Evolutionary conservation across 2,888 invertebrate species (phyloP).

Genomic region (Cynaeus angustus): DNA sequence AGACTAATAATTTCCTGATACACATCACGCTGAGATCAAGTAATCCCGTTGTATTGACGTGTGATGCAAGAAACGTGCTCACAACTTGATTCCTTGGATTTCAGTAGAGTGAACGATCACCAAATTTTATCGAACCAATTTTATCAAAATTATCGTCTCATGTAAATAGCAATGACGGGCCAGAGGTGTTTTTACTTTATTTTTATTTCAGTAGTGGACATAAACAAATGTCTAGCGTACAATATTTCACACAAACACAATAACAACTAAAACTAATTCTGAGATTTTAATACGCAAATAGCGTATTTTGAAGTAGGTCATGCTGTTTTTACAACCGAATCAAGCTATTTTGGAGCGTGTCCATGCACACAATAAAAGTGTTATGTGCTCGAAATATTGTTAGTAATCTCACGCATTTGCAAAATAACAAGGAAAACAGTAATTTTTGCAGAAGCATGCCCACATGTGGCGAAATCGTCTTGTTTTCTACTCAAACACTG

Average conservation of each 20-base stretch:
- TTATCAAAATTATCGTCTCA: neutral
- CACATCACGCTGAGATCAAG: conserved; percentile 26
- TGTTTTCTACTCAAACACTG: neutral
- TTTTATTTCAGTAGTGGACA: too few species aligned
- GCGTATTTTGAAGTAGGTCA: conserved; percentile 26
- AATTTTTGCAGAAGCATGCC: conserved; percentile 19
- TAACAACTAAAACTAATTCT: conserved; percentile 27
- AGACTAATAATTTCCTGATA: conserved; percentile 41
- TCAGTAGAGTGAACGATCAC: conserved; percentile 18
- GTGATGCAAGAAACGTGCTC: conserved; percentile 38
- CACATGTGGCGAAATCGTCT: conserved; percentile 1
- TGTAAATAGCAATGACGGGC: too few species aligned
- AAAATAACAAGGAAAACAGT: conserved; percentile 30
- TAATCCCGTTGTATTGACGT: conserved; percentile 34
- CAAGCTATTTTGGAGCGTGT: conserved; percentile 32
- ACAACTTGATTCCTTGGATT: conserved; percentile 30
- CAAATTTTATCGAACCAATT: conserved; percentile 19
- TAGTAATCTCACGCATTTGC: conserved; percentile 24
- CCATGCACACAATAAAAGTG: conserved; percentile 16
- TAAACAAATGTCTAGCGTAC: neutral
- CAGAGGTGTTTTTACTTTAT: too few species aligned
- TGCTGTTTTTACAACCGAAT: conserved; percentile 26
- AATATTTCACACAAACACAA: conserved; percentile 1
- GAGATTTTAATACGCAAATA: conserved; percentile 22
- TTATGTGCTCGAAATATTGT: conserved; percentile 20